Conservation (phyloP, 2,113 vertebrate genomes). For the Saccopteryx leptura region DNA sequence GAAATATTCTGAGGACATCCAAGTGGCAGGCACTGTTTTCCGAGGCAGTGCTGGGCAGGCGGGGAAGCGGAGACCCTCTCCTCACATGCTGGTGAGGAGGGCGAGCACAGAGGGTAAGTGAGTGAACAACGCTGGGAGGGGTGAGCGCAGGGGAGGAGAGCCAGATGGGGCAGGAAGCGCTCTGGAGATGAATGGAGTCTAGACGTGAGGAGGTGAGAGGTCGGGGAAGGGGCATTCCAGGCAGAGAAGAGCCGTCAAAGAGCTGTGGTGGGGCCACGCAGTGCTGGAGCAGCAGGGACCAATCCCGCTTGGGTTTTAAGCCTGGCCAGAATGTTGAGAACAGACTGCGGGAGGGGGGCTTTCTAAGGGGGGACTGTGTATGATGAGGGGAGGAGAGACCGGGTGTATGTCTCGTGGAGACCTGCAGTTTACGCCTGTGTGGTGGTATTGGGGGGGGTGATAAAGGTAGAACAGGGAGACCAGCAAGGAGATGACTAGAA, state of each 20-base stretch:
- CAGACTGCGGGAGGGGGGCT: neutral
- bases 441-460: neutral
- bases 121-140: too few species aligned
- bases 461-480: neutral
- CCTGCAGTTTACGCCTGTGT: too few species aligned
- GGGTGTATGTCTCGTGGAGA: neutral
- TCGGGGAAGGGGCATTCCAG: neutral
- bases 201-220: neutral
- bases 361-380: neutral
- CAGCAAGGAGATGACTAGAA: neutral
- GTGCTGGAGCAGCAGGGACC: neutral
- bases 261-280: neutral
- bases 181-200: neutral
- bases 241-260: neutral
- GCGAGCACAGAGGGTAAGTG: neutral
- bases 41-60: neutral
- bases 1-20: conserved; percentile 54
- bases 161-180: neutral
- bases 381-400: neutral
- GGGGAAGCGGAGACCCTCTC: neutral
- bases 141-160: neutral
- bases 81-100: neutral
- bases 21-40: conserved; percentile 50
- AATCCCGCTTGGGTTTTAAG: neutral
- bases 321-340: neutral